Evolutionary conservation across 2,888 invertebrate species (phyloP), one percentile per base, ranked within the genome.

Genomic region (Caenorhabditis sp.): DNA sequence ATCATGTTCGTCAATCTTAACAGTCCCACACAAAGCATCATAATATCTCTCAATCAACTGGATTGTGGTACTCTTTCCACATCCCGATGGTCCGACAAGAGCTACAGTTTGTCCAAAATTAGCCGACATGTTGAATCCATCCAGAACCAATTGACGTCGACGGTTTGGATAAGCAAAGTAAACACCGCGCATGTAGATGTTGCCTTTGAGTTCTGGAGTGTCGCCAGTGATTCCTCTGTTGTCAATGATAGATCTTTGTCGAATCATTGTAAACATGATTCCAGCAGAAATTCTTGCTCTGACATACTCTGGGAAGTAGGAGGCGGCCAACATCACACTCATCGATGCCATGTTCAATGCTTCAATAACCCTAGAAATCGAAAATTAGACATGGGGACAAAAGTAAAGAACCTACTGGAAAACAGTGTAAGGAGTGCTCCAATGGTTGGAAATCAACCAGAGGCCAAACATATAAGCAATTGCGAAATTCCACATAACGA

Each of bases 141-240:
- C 83, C 44, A 89, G 58, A n/a, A 89, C 82, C 22, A 85, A 94
- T 82, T 95, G 82, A 22, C 84, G 95, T 44, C 94, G 94, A 15
- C 96, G 94, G 0, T 95, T 95, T 0, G 96, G 96, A 92, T 97
- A 97, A 56, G 94, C 94, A 93, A 96, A 96, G 93, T 92, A 96
- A 0, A 96, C 94, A 26, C 94, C 93, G 68, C 94, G 93, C 84
- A 95, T 95, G 37, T 94, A 93, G 0, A 96, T 94, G 89, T 94
- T 94, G 11, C 96, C 96, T 20, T 76, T 79, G 24, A 89, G 79
- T 79, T 90, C 90, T 80, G 89, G 86, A 40, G 86, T 86, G 35
- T 88, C 86, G 64, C 92, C 92, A 50, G 78, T 82, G 13, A 85
- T 81, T 20, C 91, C 91, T 72, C 88, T 88, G 47, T 91, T 90